These are phyloP conservation scores for Cephus sareptanus DNA, from an alignment of 2,888 invertebrate genomes.

Conservation along the genomic window DNA sequence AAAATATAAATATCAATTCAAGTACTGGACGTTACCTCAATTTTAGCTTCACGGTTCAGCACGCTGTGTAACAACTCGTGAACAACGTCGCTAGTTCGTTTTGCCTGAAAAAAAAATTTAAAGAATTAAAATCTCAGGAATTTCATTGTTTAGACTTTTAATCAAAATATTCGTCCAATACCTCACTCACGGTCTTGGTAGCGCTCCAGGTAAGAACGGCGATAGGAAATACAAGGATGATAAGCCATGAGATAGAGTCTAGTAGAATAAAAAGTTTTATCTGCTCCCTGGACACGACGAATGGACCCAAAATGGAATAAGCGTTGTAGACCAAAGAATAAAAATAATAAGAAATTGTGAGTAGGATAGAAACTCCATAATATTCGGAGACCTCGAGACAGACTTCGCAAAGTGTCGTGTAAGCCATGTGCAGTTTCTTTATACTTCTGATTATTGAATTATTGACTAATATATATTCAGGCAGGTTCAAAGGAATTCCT, in stretches of 20 bases:
- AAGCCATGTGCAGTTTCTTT: slow-evolving; percentile 6
- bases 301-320: slow-evolving; percentile 18
- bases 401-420: slow-evolving; percentile 30
- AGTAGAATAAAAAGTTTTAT: background rate
- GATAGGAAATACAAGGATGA: slow-evolving; percentile 19
- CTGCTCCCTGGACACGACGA: slow-evolving; percentile 1
- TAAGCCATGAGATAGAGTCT: slow-evolving; percentile 8
- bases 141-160: too few relatives aligned
- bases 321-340: slow-evolving; percentile 25
- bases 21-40: slow-evolving; percentile 25
- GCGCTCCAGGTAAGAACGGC: slow-evolving; percentile 13
- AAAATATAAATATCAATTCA: too few relatives aligned
- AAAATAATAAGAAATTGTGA: slow-evolving; percentile 16
- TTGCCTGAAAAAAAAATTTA: slow-evolving; percentile 23
- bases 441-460: too few relatives aligned
- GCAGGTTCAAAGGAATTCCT: too few relatives aligned
- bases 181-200: slow-evolving; percentile 16
- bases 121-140: too few relatives aligned
- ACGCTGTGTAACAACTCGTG: slow-evolving; percentile 18
- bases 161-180: background rate
- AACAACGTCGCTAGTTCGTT: slow-evolving; percentile 20
- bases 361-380: slow-evolving; percentile 31
- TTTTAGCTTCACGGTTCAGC: slow-evolving; percentile 16
- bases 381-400: slow-evolving; percentile 29
- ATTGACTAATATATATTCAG: too few relatives aligned